phyloP scores from a whole-genome alignment of 2,113 vertebrate species.

The Sula dactylatra region DNA sequence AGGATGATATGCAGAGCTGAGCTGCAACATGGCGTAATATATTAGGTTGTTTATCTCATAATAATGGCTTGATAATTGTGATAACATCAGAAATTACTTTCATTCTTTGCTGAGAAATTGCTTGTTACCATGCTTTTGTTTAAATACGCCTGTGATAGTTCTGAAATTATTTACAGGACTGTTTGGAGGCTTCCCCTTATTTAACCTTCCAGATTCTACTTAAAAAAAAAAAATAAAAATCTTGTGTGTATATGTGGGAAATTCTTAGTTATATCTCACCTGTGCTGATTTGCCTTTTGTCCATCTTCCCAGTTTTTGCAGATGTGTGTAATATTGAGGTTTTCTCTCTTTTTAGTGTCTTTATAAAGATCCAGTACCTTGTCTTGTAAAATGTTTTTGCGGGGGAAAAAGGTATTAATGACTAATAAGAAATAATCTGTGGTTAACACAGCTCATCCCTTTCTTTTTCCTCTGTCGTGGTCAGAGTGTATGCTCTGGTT shows the following conservation, averaged over 20 bases:
- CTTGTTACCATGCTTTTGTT: constrained; percentile 68
- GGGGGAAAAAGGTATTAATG: constrained; percentile 16
- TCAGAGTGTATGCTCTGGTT: constrained; percentile 4
- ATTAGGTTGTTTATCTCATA: constrained; percentile 66
- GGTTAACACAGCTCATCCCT: constrained; percentile 8
- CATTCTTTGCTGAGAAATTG: constrained; percentile 64
- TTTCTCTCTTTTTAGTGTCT: constrained; percentile 4
- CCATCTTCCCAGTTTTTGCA: constrained; percentile 42
- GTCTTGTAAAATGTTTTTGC: constrained; percentile 4
- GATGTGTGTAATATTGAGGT: background rate
- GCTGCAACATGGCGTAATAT: constrained; percentile 24
- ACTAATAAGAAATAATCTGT: constrained; percentile 32
- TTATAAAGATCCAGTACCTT: constrained; percentile 16
- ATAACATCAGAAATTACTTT: constrained; percentile 72
- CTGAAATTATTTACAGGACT: constrained; percentile 53
- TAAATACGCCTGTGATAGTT: constrained; percentile 65
- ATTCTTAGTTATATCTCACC: background rate
- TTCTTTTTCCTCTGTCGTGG: background rate
- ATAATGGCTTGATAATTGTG: constrained; percentile 68
- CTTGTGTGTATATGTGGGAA: background rate
- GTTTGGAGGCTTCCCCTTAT: constrained; percentile 27
- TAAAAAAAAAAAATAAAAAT: background rate
- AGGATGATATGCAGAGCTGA: constrained; percentile 61
- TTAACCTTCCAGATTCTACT: background rate
- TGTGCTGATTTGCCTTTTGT: background rate